Base-by-base conservation (phyloP, 1,140 invertebrate species). In the Wasmannia auropunctata region DNA sequence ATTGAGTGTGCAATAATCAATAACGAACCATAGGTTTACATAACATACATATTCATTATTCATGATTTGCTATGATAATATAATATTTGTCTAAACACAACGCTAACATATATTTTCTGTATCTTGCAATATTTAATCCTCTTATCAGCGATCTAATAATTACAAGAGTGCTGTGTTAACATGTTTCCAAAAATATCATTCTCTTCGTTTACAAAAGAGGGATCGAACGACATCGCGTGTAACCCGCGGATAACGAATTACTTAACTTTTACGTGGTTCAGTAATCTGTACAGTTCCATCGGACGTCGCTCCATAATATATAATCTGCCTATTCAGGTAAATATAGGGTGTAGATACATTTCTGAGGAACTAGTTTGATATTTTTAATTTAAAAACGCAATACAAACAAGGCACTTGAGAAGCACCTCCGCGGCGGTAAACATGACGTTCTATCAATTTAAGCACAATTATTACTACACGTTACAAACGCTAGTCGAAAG, bases 11-110 rank as follows among this genome's bases (percentile, higher is more conserved):
- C 16, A 72, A n/a, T 25, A 65, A 62, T 22, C 22, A 86, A 74
- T 51, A 63, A 79, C 34, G 11, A 85, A 28, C 25, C 22, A 65
- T 25, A 72, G 25, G 5, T 87, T 90, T 94, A 91, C 90, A 94
- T 93, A 94, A 94, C 93, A 93, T 93, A 91, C 88, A 93, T 92
- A 94, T 94, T 94, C 90, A 94, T 94, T 94, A 92, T 93, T 93
- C 91, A 94, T 91, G 90, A 93, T 94, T 80, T 92, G 60, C 91
- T 93, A 94, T 93, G 91, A 94, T 93, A 93, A 94, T 94, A 95
- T 93, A 95, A 94, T 94, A 95, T 94, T 75, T 94, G 91, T 94
- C 93, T 93, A 94, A 95, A 94, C 93, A 94, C 92, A 94, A 95
- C 94, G 91, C 94, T 94, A 94, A 94, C 88, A 94, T 95, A 94